Conservation (phyloP, 2,888 invertebrate genomes). For the Dendrolimus houi region DNA sequence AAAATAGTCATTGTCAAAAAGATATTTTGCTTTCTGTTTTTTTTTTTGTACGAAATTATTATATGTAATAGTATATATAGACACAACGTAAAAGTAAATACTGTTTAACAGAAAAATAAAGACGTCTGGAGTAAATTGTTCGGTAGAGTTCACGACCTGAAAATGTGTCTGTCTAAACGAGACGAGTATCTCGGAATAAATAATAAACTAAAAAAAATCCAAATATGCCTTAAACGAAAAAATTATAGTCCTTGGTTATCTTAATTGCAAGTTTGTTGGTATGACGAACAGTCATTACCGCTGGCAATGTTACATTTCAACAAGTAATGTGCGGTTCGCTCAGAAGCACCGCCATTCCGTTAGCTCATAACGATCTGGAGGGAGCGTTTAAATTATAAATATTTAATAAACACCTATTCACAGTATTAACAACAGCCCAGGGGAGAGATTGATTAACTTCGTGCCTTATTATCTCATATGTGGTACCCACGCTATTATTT, state of each 20-base stretch:
- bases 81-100: neutral
- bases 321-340: conserved; percentile 15
- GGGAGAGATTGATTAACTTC: neutral
- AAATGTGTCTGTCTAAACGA: neutral
- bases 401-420: conserved; percentile 11
- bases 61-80: too few species aligned
- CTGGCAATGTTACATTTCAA: conserved; percentile 17
- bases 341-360: conserved; percentile 10
- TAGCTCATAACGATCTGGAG: conserved; percentile 6
- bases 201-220: neutral
- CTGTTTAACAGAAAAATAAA: neutral
- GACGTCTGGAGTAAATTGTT: neutral
- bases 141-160: neutral
- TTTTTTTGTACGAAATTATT: too few species aligned
- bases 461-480: neutral
- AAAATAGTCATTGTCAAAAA: too few species aligned
- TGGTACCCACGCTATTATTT: neutral
- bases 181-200: neutral
- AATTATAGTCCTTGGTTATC: conserved; percentile 7
- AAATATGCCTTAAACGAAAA: neutral
- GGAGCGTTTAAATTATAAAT: conserved; percentile 13
- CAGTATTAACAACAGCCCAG: neutral
- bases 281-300: conserved; percentile 25
- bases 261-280: conserved; percentile 13
- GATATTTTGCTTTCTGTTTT: too few species aligned